A percentile compares a stretch with the other conserved stretches of the same genome.
Conservation (phyloP, 2,113 vertebrate species). For the Chauna torquata region DNA sequence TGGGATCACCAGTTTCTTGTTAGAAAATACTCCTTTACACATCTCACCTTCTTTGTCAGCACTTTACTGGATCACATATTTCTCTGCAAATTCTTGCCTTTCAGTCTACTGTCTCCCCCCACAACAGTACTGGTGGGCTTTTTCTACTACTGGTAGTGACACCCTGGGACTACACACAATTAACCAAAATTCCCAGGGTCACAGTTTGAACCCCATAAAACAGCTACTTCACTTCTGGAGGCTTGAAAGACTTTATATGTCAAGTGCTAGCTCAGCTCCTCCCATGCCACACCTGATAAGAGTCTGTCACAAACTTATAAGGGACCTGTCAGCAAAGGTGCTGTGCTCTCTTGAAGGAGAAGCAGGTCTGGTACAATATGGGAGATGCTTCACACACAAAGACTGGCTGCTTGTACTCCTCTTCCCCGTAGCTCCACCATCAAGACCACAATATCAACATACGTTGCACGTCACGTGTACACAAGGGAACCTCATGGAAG, state of each 20-base stretch:
- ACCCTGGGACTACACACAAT: neutral
- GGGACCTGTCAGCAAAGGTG: neutral
- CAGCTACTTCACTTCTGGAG: neutral
- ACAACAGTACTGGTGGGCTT: neutral
- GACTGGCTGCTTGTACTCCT: neutral
- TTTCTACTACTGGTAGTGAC: neutral
- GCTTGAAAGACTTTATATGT: neutral
- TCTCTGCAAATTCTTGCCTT: neutral
- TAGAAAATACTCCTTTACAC: neutral
- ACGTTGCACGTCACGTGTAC: neutral
- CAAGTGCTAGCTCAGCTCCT: neutral
- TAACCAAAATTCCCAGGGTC: neutral
- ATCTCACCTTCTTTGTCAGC: neutral
- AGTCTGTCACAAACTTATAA: neutral
- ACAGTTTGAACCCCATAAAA: slow-evolving; percentile 17
- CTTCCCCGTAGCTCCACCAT: neutral
- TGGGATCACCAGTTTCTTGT: neutral
- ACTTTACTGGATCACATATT: neutral
- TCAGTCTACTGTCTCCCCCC: neutral
- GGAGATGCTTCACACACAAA: neutral
- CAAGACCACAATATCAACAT: neutral
- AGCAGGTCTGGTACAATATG: neutral
- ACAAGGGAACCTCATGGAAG: neutral
- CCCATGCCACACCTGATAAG: neutral
- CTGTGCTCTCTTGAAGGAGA: neutral